Conservation (phyloP, 1,140 invertebrate genomes). For the Magallana angulata region DNA sequence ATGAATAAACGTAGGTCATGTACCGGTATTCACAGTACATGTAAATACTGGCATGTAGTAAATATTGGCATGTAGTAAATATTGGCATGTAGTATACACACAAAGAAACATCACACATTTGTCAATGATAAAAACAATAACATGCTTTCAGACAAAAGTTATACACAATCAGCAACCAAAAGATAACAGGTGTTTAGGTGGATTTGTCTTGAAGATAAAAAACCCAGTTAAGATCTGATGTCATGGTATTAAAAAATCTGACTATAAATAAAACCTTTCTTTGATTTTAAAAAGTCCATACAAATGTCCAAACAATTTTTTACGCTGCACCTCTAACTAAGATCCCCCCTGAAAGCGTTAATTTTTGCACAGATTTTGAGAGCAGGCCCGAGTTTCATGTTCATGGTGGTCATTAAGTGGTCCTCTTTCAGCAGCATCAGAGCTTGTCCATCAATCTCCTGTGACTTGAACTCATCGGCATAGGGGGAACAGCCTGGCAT, state of each 20-base stretch:
- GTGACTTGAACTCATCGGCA: conserved; percentile 95
- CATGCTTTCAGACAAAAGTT: too few species aligned
- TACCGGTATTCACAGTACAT: too few species aligned
- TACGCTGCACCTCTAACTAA: background rate
- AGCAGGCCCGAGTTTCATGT: conserved; percentile 96
- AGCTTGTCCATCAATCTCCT: conserved; percentile 97
- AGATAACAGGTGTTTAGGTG: background rate
- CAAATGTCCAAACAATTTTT: background rate
- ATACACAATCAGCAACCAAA: too few species aligned
- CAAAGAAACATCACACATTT: background rate
- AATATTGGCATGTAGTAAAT: too few species aligned
- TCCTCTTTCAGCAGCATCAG: conserved; percentile 96
- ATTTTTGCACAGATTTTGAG: conserved; percentile 92
- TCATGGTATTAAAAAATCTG: background rate
- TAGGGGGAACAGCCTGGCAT: conserved; percentile 94
- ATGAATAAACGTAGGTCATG: too few species aligned
- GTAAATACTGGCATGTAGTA: too few species aligned
- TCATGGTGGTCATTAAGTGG: conserved; percentile 95
- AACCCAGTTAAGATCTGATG: background rate
- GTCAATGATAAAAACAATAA: background rate
- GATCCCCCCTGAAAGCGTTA: conserved; percentile 70
- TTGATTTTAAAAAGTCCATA: background rate
- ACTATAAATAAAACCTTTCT: background rate
- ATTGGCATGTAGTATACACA: too few species aligned
- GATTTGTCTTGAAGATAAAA: background rate